Percentiles rank a stretch among this genome's conserved stretches.
These are phyloP conservation scores for Morpho helenor DNA, from an alignment of 2,888 invertebrate species.

Conservation along the genomic window DNA sequence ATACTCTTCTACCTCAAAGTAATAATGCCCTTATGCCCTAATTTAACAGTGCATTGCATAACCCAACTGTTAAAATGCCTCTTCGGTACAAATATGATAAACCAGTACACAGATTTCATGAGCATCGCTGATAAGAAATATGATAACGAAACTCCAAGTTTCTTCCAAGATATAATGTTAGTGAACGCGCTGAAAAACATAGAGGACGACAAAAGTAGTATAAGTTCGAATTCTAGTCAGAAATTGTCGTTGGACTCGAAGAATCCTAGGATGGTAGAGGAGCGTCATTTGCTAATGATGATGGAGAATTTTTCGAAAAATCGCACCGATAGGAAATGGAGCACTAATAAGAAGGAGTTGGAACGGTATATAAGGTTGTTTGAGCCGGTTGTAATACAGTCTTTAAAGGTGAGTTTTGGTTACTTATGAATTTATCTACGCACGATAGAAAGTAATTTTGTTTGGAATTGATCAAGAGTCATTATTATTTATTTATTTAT, in stretches of 20 bases:
- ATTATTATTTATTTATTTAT: too few species aligned
- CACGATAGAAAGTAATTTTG: too few species aligned
- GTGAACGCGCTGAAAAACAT: constrained; percentile 38
- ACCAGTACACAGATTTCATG: constrained; percentile 61
- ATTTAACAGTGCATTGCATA: constrained; percentile 85
- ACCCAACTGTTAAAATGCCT: constrained; percentile 88
- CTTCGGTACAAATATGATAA: constrained; percentile 85
- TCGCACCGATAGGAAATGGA: constrained; percentile 68
- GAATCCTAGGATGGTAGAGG: constrained; percentile 55
- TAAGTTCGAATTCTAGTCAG: constrained; percentile 55
- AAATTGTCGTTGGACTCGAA: constrained; percentile 51
- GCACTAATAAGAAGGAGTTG: constrained; percentile 69
- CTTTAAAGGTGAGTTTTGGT: constrained; percentile 83
- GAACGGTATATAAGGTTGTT: constrained; percentile 93
- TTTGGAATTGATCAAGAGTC: too few species aligned
- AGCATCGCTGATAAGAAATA: constrained; percentile 44
- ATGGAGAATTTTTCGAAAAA: constrained; percentile 71
- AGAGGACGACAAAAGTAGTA: constrained; percentile 33
- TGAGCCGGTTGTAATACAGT: constrained; percentile 96
- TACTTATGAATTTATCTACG: too few species aligned
- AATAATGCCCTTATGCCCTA: constrained; percentile 84
- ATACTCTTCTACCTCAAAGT: constrained; percentile 86
- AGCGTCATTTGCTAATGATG: constrained; percentile 56
- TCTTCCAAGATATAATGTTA: constrained; percentile 56
- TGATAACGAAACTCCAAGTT: constrained; percentile 31